Conservation (phyloP, 2,113 vertebrate genomes). For the Tyrannus savana region DNA sequence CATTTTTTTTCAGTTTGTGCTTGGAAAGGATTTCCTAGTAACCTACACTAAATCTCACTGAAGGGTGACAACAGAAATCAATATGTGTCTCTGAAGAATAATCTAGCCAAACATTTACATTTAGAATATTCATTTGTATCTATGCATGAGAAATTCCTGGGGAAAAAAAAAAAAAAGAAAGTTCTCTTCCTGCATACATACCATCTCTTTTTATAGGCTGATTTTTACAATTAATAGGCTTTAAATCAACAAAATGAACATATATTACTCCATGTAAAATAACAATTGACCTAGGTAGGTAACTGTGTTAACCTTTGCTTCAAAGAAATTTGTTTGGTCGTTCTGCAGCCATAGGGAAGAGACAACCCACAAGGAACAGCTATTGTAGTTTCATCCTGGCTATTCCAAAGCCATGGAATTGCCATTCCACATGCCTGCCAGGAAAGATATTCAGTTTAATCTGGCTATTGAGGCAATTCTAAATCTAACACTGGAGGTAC, state of each 20-base stretch:
- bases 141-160: slow-evolving; percentile 26
- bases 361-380: neutral
- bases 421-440: slow-evolving; percentile 48
- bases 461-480: neutral
- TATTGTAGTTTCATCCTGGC: neutral
- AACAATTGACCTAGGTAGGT: neutral
- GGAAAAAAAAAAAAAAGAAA: neutral
- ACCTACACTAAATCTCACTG: slow-evolving; percentile 58
- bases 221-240: neutral
- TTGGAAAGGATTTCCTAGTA: slow-evolving; percentile 57
- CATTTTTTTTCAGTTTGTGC: slow-evolving; percentile 6
- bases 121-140: slow-evolving; percentile 60
- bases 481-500: neutral
- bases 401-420: slow-evolving; percentile 49
- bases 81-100: slow-evolving; percentile 50
- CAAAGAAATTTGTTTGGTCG: neutral
- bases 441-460: slow-evolving; percentile 30
- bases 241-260: slow-evolving; percentile 13
- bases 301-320: neutral
- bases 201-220: neutral
- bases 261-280: neutral
- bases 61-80: slow-evolving; percentile 63
- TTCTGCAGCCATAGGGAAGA: neutral
- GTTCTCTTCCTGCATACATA: neutral
- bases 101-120: slow-evolving; percentile 62